Evolutionary conservation across 2,113 vertebrate species (phyloP), one percentile per base, ranked within the genome.

Genomic region (Marmota monax): DNA sequence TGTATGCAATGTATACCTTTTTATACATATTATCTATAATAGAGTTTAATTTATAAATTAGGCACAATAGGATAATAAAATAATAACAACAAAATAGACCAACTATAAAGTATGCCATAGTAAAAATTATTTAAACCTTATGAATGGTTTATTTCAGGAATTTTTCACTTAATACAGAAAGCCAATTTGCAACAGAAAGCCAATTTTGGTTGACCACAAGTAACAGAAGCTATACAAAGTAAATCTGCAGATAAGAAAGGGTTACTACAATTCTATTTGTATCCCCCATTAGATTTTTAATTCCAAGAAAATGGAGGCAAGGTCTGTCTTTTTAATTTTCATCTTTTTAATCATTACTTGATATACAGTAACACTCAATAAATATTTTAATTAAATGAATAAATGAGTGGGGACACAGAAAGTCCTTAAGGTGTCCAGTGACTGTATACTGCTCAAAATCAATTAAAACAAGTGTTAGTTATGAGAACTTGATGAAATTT

Each of bases 321-420:
- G 25, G 3, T 88, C 32, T 86, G 5, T 72, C 63, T 82, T 39
- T 67, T 51, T 48, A 73, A 48, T 58, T 86, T 80, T 79, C 29
- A 70, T 82, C 39, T 58, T 22, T 27, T 80, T 79, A 89, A 53
- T 63, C 32, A 69, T 61, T 76, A 90, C 14, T 89, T 82, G 61
- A 67, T 61, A 42, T 8, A 34, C 14, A 92, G 27, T 80, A 84
- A 7, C 22, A 51, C 48, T 63, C 42, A 63, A 70, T 80, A 74
- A 92, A 74, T 84, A 7, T 45, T 85, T 82, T 65, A 89, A 63
- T 72, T 93, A 61, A 93, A 53, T 61, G 29, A 93, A 69, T 39
- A 79, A 83, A 73, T 77, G 76, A 90, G 39, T 65, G 17, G 45
- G 16, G 61, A 39, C 34, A 53, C 48, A 91, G 37, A 93, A 84